Conservation (phyloP, 2,797 vertebrate genomes). For the Paramormyrops hopkinsi region DNA sequence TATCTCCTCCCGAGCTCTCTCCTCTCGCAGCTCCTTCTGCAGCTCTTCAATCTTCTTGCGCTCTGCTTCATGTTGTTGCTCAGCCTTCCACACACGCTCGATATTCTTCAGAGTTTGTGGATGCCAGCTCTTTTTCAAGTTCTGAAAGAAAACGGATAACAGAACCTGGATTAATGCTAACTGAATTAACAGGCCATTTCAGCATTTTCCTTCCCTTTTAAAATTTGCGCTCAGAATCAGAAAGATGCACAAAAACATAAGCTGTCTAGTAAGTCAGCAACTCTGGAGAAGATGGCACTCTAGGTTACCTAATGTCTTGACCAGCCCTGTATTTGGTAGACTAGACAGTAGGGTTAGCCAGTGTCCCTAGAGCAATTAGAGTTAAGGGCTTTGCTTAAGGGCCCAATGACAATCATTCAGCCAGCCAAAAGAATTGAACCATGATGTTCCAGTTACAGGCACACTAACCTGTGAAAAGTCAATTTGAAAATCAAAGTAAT, state of each 20-base stretch:
- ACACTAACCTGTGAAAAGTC: not conserved
- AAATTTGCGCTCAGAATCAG: not conserved
- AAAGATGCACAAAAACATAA: not conserved
- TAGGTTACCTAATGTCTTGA: not conserved
- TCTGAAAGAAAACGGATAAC: constrained; percentile 51
- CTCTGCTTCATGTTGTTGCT: constrained; percentile 90
- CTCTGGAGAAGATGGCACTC: not conserved
- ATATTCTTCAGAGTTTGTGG: constrained; percentile 96
- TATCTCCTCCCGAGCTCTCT: constrained; percentile 87
- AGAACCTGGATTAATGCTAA: not conserved
- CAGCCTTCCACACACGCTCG: constrained; percentile 96
- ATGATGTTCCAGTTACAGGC: not conserved
- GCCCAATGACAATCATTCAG: not conserved
- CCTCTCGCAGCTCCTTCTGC: constrained; percentile 86
- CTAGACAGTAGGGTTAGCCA: not conserved
- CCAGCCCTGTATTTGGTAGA: not conserved
- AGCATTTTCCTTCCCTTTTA: not conserved
- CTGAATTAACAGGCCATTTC: not conserved
- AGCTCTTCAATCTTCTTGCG: constrained; percentile 92
- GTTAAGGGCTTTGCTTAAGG: not conserved
- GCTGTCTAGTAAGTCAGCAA: not conserved
- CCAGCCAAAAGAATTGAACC: not conserved
- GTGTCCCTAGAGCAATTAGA: not conserved
- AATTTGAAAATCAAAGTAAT: not conserved
- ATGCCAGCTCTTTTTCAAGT: constrained; percentile 98